These are phyloP conservation scores for Pangasianodon hypophthalmus DNA, from an alignment of 2,113 vertebrate genomes.

Conservation along the genomic window DNA sequence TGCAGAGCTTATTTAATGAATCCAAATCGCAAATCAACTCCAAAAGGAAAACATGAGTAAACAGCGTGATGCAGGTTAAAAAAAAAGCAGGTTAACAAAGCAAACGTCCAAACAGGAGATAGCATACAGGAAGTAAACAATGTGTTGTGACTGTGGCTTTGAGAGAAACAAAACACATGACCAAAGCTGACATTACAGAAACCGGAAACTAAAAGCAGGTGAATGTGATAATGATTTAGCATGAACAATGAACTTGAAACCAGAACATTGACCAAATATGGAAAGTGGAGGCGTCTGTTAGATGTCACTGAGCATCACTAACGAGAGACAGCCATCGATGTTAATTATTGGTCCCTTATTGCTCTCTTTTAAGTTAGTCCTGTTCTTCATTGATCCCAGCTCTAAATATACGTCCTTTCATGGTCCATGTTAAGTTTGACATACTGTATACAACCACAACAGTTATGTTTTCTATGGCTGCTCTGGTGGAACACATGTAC, in stretches of 20 bases:
- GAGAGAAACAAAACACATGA: conserved; percentile 13
- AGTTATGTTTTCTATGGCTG: not conserved
- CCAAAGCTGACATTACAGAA: conserved; percentile 7
- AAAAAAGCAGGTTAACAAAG: not conserved
- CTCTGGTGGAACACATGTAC: not conserved
- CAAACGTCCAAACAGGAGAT: not conserved
- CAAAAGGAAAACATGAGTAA: not conserved
- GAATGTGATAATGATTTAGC: conserved; percentile 8
- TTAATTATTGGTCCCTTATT: not conserved
- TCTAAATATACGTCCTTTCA: not conserved
- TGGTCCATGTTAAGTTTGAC: conserved; percentile 8
- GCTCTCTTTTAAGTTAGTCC: not conserved
- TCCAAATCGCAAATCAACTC: not conserved
- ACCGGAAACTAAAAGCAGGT: conserved; percentile 22
- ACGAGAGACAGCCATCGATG: not conserved
- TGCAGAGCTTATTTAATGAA: not conserved
- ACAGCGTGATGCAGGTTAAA: not conserved
- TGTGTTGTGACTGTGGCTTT: not conserved
- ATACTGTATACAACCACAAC: conserved; percentile 24
- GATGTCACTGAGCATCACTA: conserved; percentile 10
- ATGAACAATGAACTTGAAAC: conserved; percentile 5
- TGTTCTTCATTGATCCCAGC: not conserved
- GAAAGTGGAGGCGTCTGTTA: not conserved
- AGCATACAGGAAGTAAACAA: not conserved
- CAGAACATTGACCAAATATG: conserved; percentile 1